Conservation (phyloP, 2,888 invertebrate species). For the Apodemia mormo region DNA sequence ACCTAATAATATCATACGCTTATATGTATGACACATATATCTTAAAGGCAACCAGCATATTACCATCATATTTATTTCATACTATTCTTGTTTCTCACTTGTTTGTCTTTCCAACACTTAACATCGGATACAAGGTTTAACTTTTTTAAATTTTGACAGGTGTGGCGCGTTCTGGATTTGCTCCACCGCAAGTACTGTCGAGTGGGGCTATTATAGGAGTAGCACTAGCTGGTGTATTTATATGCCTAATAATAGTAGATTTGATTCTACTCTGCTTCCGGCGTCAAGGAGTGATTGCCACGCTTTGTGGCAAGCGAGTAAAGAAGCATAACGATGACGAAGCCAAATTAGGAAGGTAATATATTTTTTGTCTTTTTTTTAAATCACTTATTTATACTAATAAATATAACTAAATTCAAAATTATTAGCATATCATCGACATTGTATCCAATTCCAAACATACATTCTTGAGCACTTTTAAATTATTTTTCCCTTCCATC, state of each 20-base stretch:
- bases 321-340: conserved; percentile 90
- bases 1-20: background rate
- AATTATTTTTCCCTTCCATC: conserved; percentile 40
- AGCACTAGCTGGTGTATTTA: conserved; percentile 89
- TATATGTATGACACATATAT: conserved; percentile 1
- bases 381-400: conserved; percentile 26
- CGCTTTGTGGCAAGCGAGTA: conserved; percentile 84
- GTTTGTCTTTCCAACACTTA: background rate
- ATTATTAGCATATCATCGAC: conserved; percentile 56
- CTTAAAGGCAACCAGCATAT: conserved; percentile 1
- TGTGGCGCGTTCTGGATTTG: conserved; percentile 72
- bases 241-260: conserved; percentile 92
- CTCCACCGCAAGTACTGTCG: conserved; percentile 81
- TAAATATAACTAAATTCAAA: conserved; percentile 39
- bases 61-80: conserved; percentile 13
- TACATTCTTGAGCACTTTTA: conserved; percentile 42
- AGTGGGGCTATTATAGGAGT: conserved; percentile 92
- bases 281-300: conserved; percentile 85
- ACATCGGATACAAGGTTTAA: conserved; percentile 33
- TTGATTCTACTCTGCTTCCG: conserved; percentile 88
- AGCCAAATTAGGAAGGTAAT: conserved; percentile 91
- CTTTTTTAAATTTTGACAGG: conserved; percentile 55
- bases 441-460: conserved; percentile 41
- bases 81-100: conserved; percentile 1
- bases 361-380: conserved; percentile 22